phyloP scores from a whole-genome alignment of 1,140 invertebrate genomes.

The Nomia melanderi region DNA sequence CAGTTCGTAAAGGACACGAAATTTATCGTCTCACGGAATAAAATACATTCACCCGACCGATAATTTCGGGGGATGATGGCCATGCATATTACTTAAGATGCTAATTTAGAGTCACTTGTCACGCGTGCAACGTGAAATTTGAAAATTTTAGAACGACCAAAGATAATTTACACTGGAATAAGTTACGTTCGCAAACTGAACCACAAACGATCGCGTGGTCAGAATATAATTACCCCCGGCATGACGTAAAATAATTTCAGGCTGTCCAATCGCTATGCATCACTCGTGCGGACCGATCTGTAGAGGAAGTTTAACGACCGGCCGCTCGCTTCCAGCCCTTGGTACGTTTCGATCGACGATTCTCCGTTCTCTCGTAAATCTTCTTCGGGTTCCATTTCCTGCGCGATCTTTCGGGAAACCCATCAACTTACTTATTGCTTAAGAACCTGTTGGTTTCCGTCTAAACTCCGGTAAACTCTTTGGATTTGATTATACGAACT shows the following conservation, averaged over 20 bases:
- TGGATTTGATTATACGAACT: not conserved
- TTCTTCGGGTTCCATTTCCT: slow-evolving; percentile 51
- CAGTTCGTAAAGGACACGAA: not conserved
- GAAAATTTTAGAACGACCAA: not conserved
- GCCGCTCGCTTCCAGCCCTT: slow-evolving; percentile 28
- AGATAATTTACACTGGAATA: not conserved
- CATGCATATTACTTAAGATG: not conserved
- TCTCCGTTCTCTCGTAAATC: slow-evolving; percentile 51
- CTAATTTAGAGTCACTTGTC: not conserved
- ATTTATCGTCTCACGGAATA: not conserved
- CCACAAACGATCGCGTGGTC: slow-evolving; percentile 6
- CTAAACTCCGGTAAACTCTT: not conserved
- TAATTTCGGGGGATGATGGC: not conserved
- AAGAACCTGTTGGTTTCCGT: not conserved
- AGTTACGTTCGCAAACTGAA: not conserved
- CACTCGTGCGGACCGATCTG: slow-evolving; percentile 51
- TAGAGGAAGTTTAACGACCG: slow-evolving; percentile 60
- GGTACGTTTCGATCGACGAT: slow-evolving; percentile 51
- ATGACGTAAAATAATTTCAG: slow-evolving; percentile 43
- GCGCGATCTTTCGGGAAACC: slow-evolving; percentile 47
- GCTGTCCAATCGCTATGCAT: slow-evolving; percentile 38
- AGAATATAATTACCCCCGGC: slow-evolving; percentile 46
- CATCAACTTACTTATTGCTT: slow-evolving; percentile 51
- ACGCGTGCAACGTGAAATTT: not conserved
- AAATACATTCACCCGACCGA: not conserved